Conservation (phyloP, 2,888 invertebrate species). For the Galeopsomyia nigrocyanea region DNA sequence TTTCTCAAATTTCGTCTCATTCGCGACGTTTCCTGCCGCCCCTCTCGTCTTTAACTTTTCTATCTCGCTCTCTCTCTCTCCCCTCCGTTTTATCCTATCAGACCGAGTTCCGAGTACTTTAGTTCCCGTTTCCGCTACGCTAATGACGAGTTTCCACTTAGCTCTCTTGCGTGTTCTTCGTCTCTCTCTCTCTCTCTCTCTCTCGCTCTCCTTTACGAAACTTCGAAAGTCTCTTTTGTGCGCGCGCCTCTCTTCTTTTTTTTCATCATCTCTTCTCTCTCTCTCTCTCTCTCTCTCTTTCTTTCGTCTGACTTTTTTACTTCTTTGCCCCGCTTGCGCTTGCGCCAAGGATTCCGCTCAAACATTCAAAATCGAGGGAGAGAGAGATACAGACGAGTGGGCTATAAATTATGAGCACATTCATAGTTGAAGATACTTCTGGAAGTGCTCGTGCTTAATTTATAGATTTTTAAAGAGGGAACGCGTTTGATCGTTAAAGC, state of each 20-base stretch:
- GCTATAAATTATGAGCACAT: conserved; percentile 7
- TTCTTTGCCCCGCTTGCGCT: background rate
- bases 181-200: background rate
- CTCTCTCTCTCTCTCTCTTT: background rate
- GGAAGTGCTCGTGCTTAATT: background rate
- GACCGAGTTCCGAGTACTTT: conserved; percentile 59
- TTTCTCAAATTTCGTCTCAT: conserved; percentile 46
- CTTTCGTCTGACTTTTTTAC: background rate
- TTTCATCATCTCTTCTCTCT: background rate
- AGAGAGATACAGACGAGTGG: background rate
- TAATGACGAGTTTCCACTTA: conserved; percentile 61
- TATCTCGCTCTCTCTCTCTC: conserved; percentile 28
- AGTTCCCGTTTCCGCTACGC: conserved; percentile 59
- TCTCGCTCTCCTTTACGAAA: conserved; percentile 20
- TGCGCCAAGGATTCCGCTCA: background rate
- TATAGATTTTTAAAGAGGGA: too few relatives aligned
- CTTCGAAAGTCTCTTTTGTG: conserved; percentile 43
- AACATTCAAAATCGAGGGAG: conserved; percentile 14
- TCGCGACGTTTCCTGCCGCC: conserved; percentile 38
- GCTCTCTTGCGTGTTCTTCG: conserved; percentile 33
- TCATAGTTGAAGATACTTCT: background rate
- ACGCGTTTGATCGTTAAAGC: too few relatives aligned
- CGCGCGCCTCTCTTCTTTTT: conserved; percentile 11
- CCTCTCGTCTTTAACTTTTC: conserved; percentile 19
- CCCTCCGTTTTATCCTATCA: conserved; percentile 55